Percentiles rank a stretch among this genome's conserved stretches.
These are phyloP conservation scores for Mimumesa dahlbomi DNA, from an alignment of 2,888 invertebrate species.

Conservation along the genomic window DNA sequence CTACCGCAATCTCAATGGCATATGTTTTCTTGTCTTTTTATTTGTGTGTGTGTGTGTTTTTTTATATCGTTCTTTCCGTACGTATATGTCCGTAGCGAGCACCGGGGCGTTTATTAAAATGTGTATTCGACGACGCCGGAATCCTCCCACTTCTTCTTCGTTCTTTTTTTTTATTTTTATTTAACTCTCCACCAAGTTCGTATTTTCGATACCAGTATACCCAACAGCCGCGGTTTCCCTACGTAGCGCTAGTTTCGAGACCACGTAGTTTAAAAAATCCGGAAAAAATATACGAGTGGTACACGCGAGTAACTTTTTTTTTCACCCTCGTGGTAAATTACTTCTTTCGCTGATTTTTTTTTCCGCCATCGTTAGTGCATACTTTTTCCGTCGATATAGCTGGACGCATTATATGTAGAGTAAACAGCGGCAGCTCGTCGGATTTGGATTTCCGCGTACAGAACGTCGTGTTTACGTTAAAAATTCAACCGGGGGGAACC, in stretches of 20 bases:
- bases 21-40: background rate
- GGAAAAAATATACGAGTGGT: constrained; percentile 17
- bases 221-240: constrained; percentile 26
- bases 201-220: constrained; percentile 21
- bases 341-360: too few species aligned
- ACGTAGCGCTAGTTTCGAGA: constrained; percentile 16
- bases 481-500: too few species aligned
- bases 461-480: too few species aligned
- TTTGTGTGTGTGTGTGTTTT: too few species aligned
- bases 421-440: too few species aligned
- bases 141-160: background rate
- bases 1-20: background rate
- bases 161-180: background rate
- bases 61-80: background rate
- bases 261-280: background rate
- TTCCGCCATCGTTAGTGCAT: too few species aligned
- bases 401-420: constrained; percentile 18
- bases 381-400: constrained; percentile 24
- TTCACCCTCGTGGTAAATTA: constrained; percentile 11
- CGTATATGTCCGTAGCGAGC: constrained; percentile 13
- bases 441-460: too few species aligned
- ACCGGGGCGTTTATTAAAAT: constrained; percentile 68
- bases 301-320: constrained; percentile 21
- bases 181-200: background rate
- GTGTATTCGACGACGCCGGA: constrained; percentile 62